Conservation (phyloP, 2,113 vertebrate species). For the Ardeotis arabs region DNA sequence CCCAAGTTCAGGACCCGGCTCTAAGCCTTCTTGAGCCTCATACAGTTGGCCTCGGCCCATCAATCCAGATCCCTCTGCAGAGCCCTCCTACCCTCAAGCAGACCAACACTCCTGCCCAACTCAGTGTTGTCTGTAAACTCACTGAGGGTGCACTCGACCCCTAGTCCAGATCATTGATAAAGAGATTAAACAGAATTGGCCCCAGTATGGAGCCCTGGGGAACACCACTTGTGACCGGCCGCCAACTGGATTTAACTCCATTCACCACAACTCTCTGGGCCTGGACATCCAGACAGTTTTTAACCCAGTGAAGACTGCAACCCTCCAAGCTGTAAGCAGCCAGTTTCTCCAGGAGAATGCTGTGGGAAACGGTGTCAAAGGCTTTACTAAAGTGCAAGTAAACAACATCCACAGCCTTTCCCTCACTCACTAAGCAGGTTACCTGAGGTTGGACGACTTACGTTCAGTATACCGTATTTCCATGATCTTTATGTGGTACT, state of each 20-base stretch:
- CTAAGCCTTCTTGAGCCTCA: not conserved
- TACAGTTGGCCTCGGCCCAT: accelerated
- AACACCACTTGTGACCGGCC: accelerated
- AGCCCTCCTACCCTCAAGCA: not conserved
- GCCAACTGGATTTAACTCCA: accelerated
- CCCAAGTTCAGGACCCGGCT: accelerated
- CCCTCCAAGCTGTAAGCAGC: accelerated
- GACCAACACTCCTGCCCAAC: accelerated
- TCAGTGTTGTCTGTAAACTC: not conserved
- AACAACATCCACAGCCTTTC: not conserved
- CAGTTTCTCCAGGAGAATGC: not conserved
- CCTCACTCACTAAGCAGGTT: not conserved
- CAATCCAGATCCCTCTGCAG: not conserved
- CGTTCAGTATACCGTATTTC: not conserved
- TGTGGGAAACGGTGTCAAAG: not conserved
- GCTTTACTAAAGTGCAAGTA: not conserved
- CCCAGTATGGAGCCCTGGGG: accelerated
- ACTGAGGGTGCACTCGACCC: not conserved
- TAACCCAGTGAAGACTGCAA: accelerated
- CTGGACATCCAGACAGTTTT: accelerated
- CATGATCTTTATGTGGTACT: not conserved
- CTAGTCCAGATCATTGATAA: not conserved
- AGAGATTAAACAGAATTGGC: not conserved
- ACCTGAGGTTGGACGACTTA: not conserved
- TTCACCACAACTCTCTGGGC: not conserved